A percentile compares a stretch with the other conserved stretches of the same genome.
Conservation (phyloP, 2,797 vertebrate species). For the Sebastes elongatus region DNA sequence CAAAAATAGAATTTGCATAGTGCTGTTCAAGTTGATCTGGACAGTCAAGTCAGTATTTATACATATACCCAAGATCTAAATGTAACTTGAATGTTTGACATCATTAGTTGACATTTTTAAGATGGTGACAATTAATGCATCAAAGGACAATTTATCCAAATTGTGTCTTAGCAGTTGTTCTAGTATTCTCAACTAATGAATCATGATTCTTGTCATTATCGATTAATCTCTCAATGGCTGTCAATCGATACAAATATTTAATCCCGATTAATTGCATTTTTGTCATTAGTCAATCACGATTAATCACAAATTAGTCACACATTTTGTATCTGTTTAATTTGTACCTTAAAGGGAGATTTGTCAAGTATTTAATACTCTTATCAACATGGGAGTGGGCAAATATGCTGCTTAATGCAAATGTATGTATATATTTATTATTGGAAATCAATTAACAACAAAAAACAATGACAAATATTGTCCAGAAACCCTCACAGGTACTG, state of each 20-base stretch:
- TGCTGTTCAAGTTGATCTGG: neutral
- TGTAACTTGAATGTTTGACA: neutral
- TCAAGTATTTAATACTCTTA: too few species aligned
- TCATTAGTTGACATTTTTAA: neutral
- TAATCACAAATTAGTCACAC: too few species aligned
- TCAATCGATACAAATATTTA: too few species aligned
- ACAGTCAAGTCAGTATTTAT: neutral
- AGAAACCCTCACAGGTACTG: too few species aligned
- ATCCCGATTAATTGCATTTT: too few species aligned
- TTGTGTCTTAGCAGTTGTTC: neutral
- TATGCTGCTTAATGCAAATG: too few species aligned
- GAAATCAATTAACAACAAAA: too few species aligned
- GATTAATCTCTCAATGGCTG: neutral
- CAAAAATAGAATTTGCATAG: neutral
- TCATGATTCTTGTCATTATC: neutral
- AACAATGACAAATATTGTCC: too few species aligned
- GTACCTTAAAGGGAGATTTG: too few species aligned
- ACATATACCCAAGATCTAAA: neutral
- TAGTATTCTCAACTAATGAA: neutral
- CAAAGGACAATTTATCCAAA: neutral
- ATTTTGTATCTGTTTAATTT: too few species aligned
- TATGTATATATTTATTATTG: fast-evolving
- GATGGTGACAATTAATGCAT: neutral
- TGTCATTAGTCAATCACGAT: too few species aligned
- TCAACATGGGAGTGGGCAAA: too few species aligned